phyloP scores from a whole-genome alignment of 2,797 vertebrate genomes.

The Emys orbicularis region DNA sequence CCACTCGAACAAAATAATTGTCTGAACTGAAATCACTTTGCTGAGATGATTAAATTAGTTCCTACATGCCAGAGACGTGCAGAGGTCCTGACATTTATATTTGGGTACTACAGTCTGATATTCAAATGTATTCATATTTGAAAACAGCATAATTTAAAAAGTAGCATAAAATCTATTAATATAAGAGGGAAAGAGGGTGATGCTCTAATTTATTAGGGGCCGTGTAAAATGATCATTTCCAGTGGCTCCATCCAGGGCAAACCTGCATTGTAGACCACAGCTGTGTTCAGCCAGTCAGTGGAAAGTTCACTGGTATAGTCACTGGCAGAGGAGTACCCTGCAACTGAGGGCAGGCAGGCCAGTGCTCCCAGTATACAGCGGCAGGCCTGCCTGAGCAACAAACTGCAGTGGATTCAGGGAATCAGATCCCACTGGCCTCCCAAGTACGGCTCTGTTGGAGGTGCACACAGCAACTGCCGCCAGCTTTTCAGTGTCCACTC shows the following conservation, averaged over 20 bases:
- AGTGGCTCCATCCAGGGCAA: slow-evolving; percentile 23
- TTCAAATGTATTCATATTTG: slow-evolving; percentile 69
- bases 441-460: background rate
- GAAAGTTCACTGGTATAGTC: background rate
- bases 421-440: background rate
- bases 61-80: slow-evolving; percentile 51
- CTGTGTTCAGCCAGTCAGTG: background rate
- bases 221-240: slow-evolving; percentile 17
- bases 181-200: slow-evolving; percentile 1
- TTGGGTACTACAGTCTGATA: slow-evolving; percentile 68
- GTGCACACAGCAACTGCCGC: too few species aligned
- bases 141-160: slow-evolving; percentile 68
- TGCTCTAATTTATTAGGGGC: slow-evolving; percentile 30
- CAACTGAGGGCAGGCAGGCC: background rate
- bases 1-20: slow-evolving; percentile 65
- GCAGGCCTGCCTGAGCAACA: background rate
- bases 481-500: background rate
- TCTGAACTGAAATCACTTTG: slow-evolving; percentile 66
- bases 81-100: slow-evolving; percentile 74
- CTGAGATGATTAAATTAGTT: slow-evolving; percentile 76
- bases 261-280: background rate
- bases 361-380: accelerated
- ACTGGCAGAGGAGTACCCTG: background rate
- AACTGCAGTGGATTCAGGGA: background rate
- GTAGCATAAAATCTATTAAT: slow-evolving; percentile 64